Evolutionary conservation across 2,888 invertebrate genomes (phyloP).

Genomic region (Neuroscelio doddi): DNA sequence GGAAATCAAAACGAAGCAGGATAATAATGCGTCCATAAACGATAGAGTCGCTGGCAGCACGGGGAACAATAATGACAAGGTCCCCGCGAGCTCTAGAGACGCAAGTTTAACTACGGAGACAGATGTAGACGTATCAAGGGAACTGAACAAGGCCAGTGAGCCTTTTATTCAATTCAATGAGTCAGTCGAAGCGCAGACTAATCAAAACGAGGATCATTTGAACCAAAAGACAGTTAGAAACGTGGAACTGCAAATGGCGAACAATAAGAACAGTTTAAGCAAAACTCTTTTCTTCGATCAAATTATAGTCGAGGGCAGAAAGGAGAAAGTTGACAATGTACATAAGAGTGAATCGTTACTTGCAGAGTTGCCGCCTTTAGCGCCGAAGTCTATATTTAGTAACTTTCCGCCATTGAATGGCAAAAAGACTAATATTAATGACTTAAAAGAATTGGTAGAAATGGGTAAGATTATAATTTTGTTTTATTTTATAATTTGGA

Average conservation of each 20-base stretch:
- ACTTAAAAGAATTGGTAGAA: slow-evolving; percentile 67
- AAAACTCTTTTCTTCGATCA: slow-evolving; percentile 67
- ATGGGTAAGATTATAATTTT: slow-evolving; percentile 56
- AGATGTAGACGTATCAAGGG: slow-evolving; percentile 51
- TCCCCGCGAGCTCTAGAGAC: slow-evolving; percentile 48
- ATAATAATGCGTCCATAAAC: slow-evolving; percentile 39
- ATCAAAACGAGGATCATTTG: slow-evolving; percentile 60
- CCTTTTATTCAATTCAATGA: slow-evolving; percentile 64
- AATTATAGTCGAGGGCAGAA: slow-evolving; percentile 66
- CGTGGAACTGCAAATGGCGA: slow-evolving; percentile 49
- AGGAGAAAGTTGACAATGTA: slow-evolving; percentile 59
- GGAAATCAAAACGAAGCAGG: slow-evolving; percentile 48
- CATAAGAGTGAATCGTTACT: slow-evolving; percentile 59
- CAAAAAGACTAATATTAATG: slow-evolving; percentile 67
- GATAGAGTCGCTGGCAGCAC: slow-evolving; percentile 49
- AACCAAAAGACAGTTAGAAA: slow-evolving; percentile 60
- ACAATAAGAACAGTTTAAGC: slow-evolving; percentile 58
- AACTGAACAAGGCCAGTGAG: slow-evolving; percentile 55
- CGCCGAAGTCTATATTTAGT: slow-evolving; percentile 64
- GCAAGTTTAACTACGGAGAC: slow-evolving; percentile 51
- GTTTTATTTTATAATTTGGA: not conserved
- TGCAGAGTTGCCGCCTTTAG: slow-evolving; percentile 61
- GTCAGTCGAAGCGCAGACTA: slow-evolving; percentile 52
- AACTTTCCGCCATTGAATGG: slow-evolving; percentile 69
- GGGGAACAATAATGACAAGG: slow-evolving; percentile 57